Percentiles rank a stretch among this genome's conserved stretches.
Evolutionary conservation across 1,140 invertebrate genomes (phyloP).

Genomic region (Bombus fervidus): DNA sequence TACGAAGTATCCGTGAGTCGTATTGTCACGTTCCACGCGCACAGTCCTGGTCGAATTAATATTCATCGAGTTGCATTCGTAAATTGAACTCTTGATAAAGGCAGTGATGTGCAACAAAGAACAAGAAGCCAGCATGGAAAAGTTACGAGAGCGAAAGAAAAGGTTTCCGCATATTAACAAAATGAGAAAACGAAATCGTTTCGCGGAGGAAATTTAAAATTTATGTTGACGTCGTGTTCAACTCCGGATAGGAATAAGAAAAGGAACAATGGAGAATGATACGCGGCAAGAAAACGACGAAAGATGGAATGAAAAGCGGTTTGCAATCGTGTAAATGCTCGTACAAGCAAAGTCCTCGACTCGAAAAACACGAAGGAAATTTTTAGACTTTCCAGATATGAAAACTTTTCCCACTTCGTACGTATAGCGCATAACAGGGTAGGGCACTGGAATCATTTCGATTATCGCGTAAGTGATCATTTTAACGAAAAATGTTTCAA

Average conservation of each 20-base stretch:
- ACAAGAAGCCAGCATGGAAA: too few relatives aligned
- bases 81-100: too few relatives aligned
- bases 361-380: neutral
- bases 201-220: constrained; percentile 26
- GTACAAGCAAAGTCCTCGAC: neutral
- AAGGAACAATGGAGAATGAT: neutral
- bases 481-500: too few relatives aligned
- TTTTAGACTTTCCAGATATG: neutral
- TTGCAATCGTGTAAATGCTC: neutral
- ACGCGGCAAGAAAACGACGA: neutral
- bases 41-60: too few relatives aligned
- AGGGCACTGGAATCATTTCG: too few relatives aligned
- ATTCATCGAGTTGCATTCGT: too few relatives aligned
- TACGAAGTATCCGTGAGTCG: too few relatives aligned
- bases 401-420: neutral
- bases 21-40: too few relatives aligned
- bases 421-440: neutral
- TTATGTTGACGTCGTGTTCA: constrained; percentile 16
- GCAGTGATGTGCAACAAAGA: too few relatives aligned
- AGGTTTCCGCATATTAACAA: constrained; percentile 1
- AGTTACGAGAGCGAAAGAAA: neutral
- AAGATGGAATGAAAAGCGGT: constrained; percentile 2
- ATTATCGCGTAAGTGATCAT: too few relatives aligned
- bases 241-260: constrained; percentile 3
- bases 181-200: constrained; percentile 28